Conservation (phyloP, 2,888 invertebrate species). For the Apodemia zela region DNA sequence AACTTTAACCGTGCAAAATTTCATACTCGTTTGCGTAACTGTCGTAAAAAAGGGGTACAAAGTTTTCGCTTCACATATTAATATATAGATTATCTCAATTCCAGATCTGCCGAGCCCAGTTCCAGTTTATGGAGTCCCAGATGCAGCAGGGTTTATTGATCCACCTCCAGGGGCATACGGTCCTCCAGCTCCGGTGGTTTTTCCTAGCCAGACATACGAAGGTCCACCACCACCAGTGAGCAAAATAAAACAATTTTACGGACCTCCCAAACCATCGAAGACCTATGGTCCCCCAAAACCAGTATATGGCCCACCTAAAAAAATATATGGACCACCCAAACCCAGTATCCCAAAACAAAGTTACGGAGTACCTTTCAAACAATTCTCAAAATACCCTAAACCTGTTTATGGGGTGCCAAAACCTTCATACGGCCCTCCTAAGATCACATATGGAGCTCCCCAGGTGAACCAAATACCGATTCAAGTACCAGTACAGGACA, state of each 20-base stretch:
- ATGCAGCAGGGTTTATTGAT: conserved; percentile 52
- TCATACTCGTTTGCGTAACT: too few species aligned
- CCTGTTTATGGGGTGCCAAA: conserved; percentile 70
- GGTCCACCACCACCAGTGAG: conserved; percentile 74
- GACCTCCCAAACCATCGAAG: conserved; percentile 52
- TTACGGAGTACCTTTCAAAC: conserved; percentile 58
- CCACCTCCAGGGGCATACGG: conserved; percentile 69
- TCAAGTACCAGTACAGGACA: conserved; percentile 37
- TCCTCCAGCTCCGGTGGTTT: conserved; percentile 69
- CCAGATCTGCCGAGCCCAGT: conserved; percentile 68
- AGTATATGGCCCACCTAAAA: conserved; percentile 55
- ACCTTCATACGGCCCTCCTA: conserved; percentile 57
- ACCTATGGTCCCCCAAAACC: conserved; percentile 68
- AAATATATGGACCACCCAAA: conserved; percentile 53
- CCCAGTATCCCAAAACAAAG: conserved; percentile 50
- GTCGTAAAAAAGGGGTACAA: too few species aligned
- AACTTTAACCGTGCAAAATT: too few species aligned
- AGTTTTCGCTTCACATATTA: too few species aligned
- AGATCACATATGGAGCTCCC: conserved; percentile 49
- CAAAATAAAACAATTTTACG: conserved; percentile 58
- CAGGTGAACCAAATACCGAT: conserved; percentile 14
- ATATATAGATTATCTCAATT: conserved; percentile 51
- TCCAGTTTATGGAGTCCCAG: conserved; percentile 81
- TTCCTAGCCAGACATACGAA: conserved; percentile 63
- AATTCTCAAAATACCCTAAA: conserved; percentile 50